A percentile compares a stretch with the other conserved stretches of the same genome.
Conservation (phyloP, 23 tunicate genomes). For the Aplidium turbinatum region DNA sequence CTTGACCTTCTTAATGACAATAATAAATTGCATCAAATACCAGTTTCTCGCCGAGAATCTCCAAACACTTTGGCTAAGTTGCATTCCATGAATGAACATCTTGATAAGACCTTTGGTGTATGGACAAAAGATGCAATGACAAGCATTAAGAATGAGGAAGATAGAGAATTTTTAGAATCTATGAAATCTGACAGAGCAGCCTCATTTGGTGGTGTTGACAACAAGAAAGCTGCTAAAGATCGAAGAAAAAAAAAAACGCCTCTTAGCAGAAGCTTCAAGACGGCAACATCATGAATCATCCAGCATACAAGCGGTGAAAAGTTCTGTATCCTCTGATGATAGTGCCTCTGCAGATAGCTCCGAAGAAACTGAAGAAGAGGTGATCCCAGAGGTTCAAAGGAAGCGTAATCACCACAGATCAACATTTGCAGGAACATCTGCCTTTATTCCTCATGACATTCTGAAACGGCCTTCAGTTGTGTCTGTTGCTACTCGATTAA, state of each 20-base stretch:
- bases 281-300: constrained; percentile 1
- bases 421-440: constrained; percentile 3
- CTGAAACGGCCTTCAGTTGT: constrained; percentile 15
- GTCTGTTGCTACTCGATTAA: constrained; percentile 2
- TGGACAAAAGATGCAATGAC: constrained; percentile 4
- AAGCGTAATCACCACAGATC: constrained; percentile 13
- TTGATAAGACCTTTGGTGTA: constrained; percentile 3
- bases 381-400: constrained; percentile 3
- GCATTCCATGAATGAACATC: constrained; percentile 12
- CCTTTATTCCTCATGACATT: constrained; percentile 16
- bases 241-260: constrained; percentile 5
- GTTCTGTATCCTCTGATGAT: neutral
- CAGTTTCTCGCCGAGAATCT: constrained; percentile 3
- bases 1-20: constrained; percentile 13
- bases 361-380: neutral
- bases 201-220: constrained; percentile 6
- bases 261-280: constrained; percentile 4
- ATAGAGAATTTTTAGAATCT: neutral
- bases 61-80: constrained; percentile 5
- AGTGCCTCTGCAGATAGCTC: neutral
- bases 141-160: constrained; percentile 9
- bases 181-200: constrained; percentile 4
- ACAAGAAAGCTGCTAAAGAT: constrained; percentile 18
- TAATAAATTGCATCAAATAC: constrained; percentile 14
- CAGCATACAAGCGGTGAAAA: neutral